Base-by-base conservation (phyloP, 1,140 invertebrate species). In the Araneus ventricosus region DNA sequence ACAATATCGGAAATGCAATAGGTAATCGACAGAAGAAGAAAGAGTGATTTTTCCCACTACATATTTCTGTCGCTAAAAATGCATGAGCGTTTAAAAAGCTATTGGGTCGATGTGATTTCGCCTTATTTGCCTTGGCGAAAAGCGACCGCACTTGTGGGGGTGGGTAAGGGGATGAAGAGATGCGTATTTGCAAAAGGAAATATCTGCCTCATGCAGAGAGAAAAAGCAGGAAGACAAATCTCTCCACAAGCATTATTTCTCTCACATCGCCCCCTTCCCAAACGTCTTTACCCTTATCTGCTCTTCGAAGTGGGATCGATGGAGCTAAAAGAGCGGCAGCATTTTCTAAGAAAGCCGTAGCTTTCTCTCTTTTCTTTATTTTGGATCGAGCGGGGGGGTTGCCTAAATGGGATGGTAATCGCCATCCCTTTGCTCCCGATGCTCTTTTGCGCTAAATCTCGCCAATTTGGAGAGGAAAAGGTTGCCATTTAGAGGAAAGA, bases 71-170 rank as follows among this genome's bases (percentile, higher is more conserved):
- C 30, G 10, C 70, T 37, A 37, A 75, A 20, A 75, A 75, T 75
- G 8, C 30, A 34, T 20, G 30, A 37, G 41, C 88, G 88, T 90
- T 90, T 90, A 90, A 90, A 90, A 90, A 90, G 41, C 88, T 41
- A 90, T 90, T 59, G 70, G 88, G 70, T 90, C 88, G 88, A 90
- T 90, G 41, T 59, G 88, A 90, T 90, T 90, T 80, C 70, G 41
- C 88, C 88, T 61, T 90, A 80, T 90, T 90, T 90, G 88, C 88
- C 80, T 80, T 90, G 41, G 67, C 63, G 41, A 90, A 84, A 27
- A 37, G 39, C 41, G 88, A 90, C 88, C 88, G 70, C 88, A 90
- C 24, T 22, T 59, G 2, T 27, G 22, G 41, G 30, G 52, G 17
- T 52, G 45, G 45, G 45, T 52, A 52, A 52, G 14, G 45, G 45